phyloP scores from a whole-genome alignment of 2,113 vertebrate species.

The Falco punctatus region DNA sequence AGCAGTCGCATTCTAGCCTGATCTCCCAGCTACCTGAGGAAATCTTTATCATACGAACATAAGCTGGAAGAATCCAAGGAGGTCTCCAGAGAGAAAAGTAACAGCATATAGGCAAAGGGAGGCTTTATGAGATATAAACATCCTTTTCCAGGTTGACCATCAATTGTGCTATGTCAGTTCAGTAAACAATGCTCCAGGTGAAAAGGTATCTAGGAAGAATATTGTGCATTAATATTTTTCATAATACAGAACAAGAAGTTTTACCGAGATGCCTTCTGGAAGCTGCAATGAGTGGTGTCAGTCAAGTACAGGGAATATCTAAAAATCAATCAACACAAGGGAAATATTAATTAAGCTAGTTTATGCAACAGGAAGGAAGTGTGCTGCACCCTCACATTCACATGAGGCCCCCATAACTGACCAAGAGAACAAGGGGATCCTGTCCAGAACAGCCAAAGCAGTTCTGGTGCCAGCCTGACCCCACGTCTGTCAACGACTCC shows the following conservation, averaged over 20 bases:
- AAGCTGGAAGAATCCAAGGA: neutral
- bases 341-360: neutral
- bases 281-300: neutral
- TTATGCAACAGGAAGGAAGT: neutral
- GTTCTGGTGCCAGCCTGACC: neutral
- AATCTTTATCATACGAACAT: neutral
- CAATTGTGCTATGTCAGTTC: neutral
- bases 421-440: neutral
- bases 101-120: neutral
- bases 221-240: neutral
- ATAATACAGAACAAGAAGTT: neutral
- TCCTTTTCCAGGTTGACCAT: neutral
- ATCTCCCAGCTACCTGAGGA: neutral
- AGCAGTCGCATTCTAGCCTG: neutral
- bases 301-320: neutral
- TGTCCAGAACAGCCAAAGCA: neutral
- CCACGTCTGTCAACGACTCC: neutral
- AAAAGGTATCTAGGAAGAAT: neutral
- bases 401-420: rapidly evolving
- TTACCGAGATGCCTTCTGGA: neutral
- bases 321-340: neutral
- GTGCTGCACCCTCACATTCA: rapidly evolving
- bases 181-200: neutral
- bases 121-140: neutral
- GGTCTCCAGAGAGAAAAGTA: neutral